These are phyloP conservation scores for Nemopilema nomurai DNA, from an alignment of 30 jellyfish, hydroid and myxozoan genomes.

Conservation along the genomic window DNA sequence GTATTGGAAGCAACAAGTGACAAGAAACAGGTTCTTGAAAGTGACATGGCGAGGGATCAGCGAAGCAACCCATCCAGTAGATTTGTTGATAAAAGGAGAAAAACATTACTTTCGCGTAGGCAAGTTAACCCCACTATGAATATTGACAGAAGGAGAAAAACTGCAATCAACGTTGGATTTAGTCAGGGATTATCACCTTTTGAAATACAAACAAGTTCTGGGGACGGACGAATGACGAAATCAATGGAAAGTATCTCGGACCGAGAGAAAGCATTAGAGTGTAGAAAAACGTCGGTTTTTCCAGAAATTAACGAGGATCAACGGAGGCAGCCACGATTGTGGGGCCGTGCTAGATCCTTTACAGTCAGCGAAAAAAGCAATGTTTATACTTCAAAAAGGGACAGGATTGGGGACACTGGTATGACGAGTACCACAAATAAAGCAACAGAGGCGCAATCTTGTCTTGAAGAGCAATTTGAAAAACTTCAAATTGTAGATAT, in stretches of 20 bases:
- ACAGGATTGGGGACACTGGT: neutral
- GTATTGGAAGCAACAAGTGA: no score
- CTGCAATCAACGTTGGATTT: neutral
- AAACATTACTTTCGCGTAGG: neutral
- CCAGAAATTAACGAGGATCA: conserved; percentile 11
- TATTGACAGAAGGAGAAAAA: neutral
- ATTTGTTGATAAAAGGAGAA: neutral
- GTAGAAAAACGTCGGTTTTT: neutral
- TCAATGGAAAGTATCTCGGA: conserved; percentile 18
- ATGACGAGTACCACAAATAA: neutral
- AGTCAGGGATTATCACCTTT: neutral
- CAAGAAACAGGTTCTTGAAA: neutral
- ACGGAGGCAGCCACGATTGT: neutral
- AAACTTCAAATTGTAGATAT: conserved; percentile 37
- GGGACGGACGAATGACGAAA: neutral
- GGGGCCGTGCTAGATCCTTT: conserved; percentile 17
- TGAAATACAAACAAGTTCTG: neutral
- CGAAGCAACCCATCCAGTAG: neutral
- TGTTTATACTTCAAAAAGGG: neutral
- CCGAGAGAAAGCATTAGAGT: neutral
- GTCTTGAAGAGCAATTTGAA: conserved; percentile 40
- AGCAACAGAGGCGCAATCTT: neutral
- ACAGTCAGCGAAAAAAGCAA: conserved; percentile 11
- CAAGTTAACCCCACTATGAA: neutral
- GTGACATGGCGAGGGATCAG: neutral